phyloP scores from a whole-genome alignment of 2,888 invertebrate species.

The Carcina quercana region DNA sequence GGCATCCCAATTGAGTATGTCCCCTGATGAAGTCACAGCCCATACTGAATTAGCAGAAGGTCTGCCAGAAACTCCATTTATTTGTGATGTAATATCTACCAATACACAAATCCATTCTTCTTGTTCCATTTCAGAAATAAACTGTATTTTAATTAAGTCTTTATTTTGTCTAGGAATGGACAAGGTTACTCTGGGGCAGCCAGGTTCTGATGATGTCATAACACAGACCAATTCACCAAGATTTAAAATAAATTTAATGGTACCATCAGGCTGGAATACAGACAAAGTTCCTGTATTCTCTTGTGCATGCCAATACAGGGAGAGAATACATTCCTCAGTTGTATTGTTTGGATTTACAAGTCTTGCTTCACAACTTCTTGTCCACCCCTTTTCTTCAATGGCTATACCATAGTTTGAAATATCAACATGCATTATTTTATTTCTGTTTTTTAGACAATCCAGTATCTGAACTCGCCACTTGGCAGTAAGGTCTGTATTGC shows the following conservation, averaged over 20 bases:
- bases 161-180: slow-evolving; percentile 79
- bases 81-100: slow-evolving; percentile 83
- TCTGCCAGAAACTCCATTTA: slow-evolving; percentile 80
- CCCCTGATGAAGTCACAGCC: slow-evolving; percentile 85
- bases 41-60: slow-evolving; percentile 85
- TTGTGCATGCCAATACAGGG: slow-evolving; percentile 87
- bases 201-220: slow-evolving; percentile 86
- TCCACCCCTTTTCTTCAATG: slow-evolving; percentile 90
- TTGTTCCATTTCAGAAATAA: slow-evolving; percentile 87
- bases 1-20: slow-evolving; percentile 88
- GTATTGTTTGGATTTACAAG: slow-evolving; percentile 71
- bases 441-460: slow-evolving; percentile 77
- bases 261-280: slow-evolving; percentile 85
- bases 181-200: slow-evolving; percentile 83
- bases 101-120: slow-evolving; percentile 93
- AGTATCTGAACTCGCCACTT: slow-evolving; percentile 86
- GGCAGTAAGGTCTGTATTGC: slow-evolving; percentile 78
- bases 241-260: slow-evolving; percentile 82
- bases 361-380: slow-evolving; percentile 87
- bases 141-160: slow-evolving; percentile 81
- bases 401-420: slow-evolving; percentile 82
- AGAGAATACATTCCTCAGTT: slow-evolving; percentile 85
- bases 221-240: slow-evolving; percentile 86
- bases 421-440: slow-evolving; percentile 60
- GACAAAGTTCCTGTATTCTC: slow-evolving; percentile 84